Evolutionary conservation across 2,888 invertebrate genomes (phyloP).

Genomic region (Eurytoma californica): DNA sequence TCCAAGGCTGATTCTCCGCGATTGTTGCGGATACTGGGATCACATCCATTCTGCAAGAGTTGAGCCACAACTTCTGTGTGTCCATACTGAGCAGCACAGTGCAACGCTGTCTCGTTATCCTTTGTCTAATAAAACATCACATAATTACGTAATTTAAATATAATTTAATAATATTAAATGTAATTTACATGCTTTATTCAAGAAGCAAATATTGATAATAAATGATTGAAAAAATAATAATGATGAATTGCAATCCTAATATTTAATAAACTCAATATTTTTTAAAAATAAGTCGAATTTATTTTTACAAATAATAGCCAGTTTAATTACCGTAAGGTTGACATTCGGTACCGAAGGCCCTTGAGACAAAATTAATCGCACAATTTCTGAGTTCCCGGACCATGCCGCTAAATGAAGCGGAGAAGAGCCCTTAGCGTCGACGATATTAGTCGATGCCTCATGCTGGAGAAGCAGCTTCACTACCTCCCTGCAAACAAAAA

Average conservation of each 20-base stretch:
- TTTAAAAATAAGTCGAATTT: too few relatives aligned
- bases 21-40: constrained; percentile 90
- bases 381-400: constrained; percentile 94
- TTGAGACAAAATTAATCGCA: constrained; percentile 87
- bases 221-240: too few relatives aligned
- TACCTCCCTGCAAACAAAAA: constrained; percentile 81
- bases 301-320: constrained; percentile 20
- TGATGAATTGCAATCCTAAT: too few relatives aligned
- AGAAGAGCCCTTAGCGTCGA: constrained; percentile 93
- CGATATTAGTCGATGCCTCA: constrained; percentile 91
- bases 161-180: too few relatives aligned
- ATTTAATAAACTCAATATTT: not conserved
- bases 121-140: constrained; percentile 79
- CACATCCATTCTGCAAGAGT: constrained; percentile 89
- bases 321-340: constrained; percentile 84
- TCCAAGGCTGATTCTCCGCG: constrained; percentile 95
- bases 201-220: too few relatives aligned
- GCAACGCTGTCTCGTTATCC: constrained; percentile 93
- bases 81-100: constrained; percentile 95
- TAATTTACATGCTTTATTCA: too few relatives aligned
- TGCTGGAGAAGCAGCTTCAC: constrained; percentile 88
- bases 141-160: not conserved
- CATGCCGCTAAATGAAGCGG: constrained; percentile 95
- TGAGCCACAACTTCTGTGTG: constrained; percentile 90
- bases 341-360: constrained; percentile 90